phyloP scores from a whole-genome alignment of 2,113 vertebrate species.

The Equus przewalskii region DNA sequence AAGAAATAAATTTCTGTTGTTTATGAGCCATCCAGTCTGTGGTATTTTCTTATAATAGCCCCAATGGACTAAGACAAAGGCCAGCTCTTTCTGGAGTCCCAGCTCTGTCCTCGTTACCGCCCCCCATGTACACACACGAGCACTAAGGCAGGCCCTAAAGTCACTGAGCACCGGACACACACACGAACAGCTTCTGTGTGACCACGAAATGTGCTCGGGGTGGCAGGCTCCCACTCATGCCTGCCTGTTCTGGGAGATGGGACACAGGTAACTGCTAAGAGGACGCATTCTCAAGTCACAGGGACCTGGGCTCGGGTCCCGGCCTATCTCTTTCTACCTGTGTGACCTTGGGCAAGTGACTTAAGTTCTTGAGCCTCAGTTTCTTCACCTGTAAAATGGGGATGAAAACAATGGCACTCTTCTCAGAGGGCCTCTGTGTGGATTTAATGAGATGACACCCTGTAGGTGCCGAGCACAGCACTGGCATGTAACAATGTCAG shows the following conservation, averaged over 20 bases:
- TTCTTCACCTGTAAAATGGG: not conserved
- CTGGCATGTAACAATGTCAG: accelerated
- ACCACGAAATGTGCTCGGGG: too few relatives aligned
- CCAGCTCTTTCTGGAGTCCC: not conserved
- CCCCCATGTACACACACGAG: too few relatives aligned
- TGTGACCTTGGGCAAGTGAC: not conserved
- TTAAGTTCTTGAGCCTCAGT: not conserved
- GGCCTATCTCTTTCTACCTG: not conserved
- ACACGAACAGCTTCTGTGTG: accelerated
- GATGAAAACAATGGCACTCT: not conserved
- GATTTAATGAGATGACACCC: accelerated
- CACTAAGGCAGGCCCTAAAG: too few relatives aligned
- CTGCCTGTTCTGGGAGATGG: not conserved
- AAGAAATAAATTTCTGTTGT: too few relatives aligned
- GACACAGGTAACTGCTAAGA: not conserved
- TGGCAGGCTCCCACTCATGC: accelerated
- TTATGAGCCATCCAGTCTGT: not conserved
- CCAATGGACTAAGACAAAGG: accelerated
- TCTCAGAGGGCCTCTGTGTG: not conserved
- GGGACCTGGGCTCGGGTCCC: not conserved
- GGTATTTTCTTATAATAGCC: not conserved
- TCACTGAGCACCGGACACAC: not conserved
- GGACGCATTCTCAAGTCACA: not conserved
- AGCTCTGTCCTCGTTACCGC: accelerated
- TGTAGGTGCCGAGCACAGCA: accelerated